A percentile compares a stretch with the other conserved stretches of the same genome.
phyloP scores from a whole-genome alignment of 2,888 invertebrate genomes.

The Bibio marci region DNA sequence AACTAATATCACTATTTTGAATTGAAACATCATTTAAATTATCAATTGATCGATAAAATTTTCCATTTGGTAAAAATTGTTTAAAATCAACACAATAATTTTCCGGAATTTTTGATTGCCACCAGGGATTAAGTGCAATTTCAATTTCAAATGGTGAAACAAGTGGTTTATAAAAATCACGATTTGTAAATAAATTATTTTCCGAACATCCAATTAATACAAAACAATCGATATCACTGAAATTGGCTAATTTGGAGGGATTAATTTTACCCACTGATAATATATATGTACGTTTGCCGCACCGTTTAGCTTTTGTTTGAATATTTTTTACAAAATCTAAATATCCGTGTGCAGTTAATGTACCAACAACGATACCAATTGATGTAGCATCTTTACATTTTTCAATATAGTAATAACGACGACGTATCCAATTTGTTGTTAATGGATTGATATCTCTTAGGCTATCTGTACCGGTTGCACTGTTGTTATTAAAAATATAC shows the following conservation, averaged over 20 bases:
- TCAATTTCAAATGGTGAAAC: constrained; percentile 88
- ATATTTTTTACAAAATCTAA: constrained; percentile 55
- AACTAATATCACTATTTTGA: constrained; percentile 45
- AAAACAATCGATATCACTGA: constrained; percentile 76
- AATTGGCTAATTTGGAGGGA: constrained; percentile 88
- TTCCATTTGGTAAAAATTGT: constrained; percentile 47
- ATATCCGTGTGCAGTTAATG: constrained; percentile 68
- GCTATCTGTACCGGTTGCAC: no score
- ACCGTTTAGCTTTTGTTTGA: constrained; percentile 49
- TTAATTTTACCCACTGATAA: constrained; percentile 90
- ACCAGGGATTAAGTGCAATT: constrained; percentile 48
- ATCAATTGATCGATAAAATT: constrained; percentile 31
- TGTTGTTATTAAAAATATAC: constrained; percentile 39
- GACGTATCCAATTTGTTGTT: constrained; percentile 48
- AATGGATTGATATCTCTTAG: constrained; percentile 29
- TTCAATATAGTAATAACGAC: constrained; percentile 71
- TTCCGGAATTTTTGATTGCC: constrained; percentile 32
- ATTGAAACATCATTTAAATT: constrained; percentile 27
- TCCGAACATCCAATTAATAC: constrained; percentile 85
- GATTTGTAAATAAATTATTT: constrained; percentile 64
- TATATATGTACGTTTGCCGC: constrained; percentile 77
- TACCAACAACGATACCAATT: constrained; percentile 82
- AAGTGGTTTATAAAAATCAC: constrained; percentile 79
- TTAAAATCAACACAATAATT: constrained; percentile 59
- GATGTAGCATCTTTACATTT: constrained; percentile 78